Percentiles rank a stretch among this genome's conserved stretches.
Evolutionary conservation across 1,140 invertebrate genomes (phyloP).

Genomic region (Apis laboriosa): DNA sequence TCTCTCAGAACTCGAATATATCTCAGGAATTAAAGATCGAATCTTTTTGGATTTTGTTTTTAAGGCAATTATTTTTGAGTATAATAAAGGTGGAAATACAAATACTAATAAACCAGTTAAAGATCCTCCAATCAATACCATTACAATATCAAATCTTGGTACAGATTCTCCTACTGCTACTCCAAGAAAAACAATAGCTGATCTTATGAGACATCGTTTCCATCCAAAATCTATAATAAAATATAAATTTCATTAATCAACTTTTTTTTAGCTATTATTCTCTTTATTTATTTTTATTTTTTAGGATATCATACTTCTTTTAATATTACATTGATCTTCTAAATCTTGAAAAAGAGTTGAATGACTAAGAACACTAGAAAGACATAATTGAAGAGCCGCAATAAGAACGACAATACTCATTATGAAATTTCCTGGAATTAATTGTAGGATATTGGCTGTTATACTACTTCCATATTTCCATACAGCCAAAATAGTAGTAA

Average conservation of each 20-base stretch:
- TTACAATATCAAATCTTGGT: slow-evolving; percentile 93
- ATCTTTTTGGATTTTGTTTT: slow-evolving; percentile 37
- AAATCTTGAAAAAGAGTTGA: slow-evolving; percentile 89
- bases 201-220: slow-evolving; percentile 88
- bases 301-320: slow-evolving; percentile 79
- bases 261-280: neutral
- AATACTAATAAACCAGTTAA: slow-evolving; percentile 92
- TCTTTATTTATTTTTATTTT: neutral
- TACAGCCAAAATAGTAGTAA: slow-evolving; percentile 84
- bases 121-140: slow-evolving; percentile 92
- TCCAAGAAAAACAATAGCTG: slow-evolving; percentile 85
- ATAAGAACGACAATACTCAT: slow-evolving; percentile 85
- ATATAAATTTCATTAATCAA: neutral
- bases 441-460: slow-evolving; percentile 81
- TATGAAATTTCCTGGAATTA: slow-evolving; percentile 83
- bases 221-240: slow-evolving; percentile 88
- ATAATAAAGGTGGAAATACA: slow-evolving; percentile 92
- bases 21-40: slow-evolving; percentile 48
- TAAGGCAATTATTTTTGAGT: slow-evolving; percentile 79
- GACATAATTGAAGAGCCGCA: slow-evolving; percentile 87
- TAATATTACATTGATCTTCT: slow-evolving; percentile 83
- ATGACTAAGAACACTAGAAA: slow-evolving; percentile 88
- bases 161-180: slow-evolving; percentile 91
- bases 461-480: slow-evolving; percentile 83
- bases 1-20: slow-evolving; percentile 67